Evolutionary conservation across 2,888 invertebrate species (phyloP), one percentile per base, ranked within the genome.

Genomic region (Anorthoa munda): DNA sequence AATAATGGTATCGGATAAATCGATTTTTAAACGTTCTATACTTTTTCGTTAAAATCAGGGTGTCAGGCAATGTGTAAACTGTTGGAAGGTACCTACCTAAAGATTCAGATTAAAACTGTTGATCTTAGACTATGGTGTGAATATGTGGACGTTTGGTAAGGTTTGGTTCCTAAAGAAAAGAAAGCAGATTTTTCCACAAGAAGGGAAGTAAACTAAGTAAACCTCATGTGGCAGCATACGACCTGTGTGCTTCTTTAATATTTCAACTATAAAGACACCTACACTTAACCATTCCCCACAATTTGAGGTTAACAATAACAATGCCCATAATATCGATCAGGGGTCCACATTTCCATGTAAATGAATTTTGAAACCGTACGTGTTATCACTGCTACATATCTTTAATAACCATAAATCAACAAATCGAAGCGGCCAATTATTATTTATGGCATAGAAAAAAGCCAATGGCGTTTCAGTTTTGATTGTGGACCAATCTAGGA

Each of bases 361-460:
- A 95, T 95, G 92, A 94, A 94, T 92, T 91, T 92, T 91, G 93
- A 92, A 90, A 86, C 91, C 91, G 90, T 91, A 90, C 92, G 90
- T 91, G 88, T 84, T 91, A 91, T 94, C 91, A 87, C 83, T 80
- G 87, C 82, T 87, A 88, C 92, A 88, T 90, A 95, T 95, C 95
- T 95, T 95, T 94, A 95, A 95, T 95, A 95, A 95, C 95, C 94
- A 94, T 95, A 95, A 95, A 95, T 95, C 94, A 92, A 90, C 91
- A 89, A 94, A 93, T 94, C 90, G 95, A 91, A 87, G 86, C 90
- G 87, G 80, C 85, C 90, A 92, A 93, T 92, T 92, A 93, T 93
- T 94, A 93, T 94, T 94, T 94, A 93, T 92, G 87, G 90, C 85
- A 88, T 90, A 91, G 91, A 93, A 93, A 93, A 93, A 92, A 90